Conservation (phyloP, 2,113 vertebrate genomes). For the Amphiprion percula region DNA sequence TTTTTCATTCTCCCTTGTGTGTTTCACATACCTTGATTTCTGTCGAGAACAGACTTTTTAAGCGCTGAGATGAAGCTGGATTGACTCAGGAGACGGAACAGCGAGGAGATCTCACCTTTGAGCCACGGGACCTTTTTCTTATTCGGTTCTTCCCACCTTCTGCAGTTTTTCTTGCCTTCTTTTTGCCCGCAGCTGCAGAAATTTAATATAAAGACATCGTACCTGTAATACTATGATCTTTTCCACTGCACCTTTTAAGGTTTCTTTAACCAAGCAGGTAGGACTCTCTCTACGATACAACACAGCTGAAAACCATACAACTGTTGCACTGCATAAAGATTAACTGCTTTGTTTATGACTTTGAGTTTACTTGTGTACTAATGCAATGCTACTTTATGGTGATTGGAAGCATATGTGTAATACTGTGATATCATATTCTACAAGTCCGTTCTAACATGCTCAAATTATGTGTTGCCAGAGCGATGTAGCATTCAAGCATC, state of each 20-base stretch:
- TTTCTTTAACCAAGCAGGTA: constrained; percentile 75
- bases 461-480: not conserved
- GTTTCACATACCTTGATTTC: constrained; percentile 73
- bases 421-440: not conserved
- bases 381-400: not conserved
- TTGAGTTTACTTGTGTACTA: no score
- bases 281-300: constrained; percentile 11
- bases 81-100: constrained; percentile 15
- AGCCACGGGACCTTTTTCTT: constrained; percentile 7
- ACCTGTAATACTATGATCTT: constrained; percentile 62
- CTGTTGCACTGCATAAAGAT: constrained; percentile 3
- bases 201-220: constrained; percentile 13
- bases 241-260: constrained; percentile 63
- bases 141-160: constrained; percentile 9
- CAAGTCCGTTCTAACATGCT: not conserved
- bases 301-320: not conserved
- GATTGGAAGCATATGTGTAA: no score
- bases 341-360: not conserved
- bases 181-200: constrained; percentile 24
- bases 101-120: constrained; percentile 36
- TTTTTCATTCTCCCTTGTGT: constrained; percentile 43
- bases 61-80: constrained; percentile 21
- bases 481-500: not conserved
- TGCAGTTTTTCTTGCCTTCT: constrained; percentile 1
- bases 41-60: constrained; percentile 25